A percentile compares a stretch with the other conserved stretches of the same genome.
Conservation (phyloP, 2,113 vertebrate genomes). For the Oceanodroma tethys region DNA sequence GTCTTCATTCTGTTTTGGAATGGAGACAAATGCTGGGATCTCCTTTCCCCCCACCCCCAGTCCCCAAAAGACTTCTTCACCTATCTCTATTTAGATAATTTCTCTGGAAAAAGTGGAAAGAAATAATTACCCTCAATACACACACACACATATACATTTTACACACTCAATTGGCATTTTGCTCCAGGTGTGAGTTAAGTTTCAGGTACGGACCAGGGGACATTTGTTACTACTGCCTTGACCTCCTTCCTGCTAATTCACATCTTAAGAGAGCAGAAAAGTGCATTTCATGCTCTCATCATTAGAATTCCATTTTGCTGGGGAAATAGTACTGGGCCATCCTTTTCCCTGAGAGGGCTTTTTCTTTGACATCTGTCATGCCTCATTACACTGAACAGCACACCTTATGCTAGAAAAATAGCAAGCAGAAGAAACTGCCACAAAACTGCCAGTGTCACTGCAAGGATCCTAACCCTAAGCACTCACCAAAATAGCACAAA, state of each 20-base stretch:
- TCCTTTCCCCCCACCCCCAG: rapidly evolving
- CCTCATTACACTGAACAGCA: conserved; percentile 26
- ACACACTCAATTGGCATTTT: neutral
- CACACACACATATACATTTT: neutral
- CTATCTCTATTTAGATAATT: neutral
- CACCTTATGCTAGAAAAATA: conserved; percentile 19
- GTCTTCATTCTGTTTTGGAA: neutral
- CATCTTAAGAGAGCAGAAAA: neutral
- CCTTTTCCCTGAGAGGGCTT: neutral
- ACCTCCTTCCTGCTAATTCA: neutral
- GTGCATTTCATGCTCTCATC: neutral
- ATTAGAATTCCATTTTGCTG: conserved; percentile 36
- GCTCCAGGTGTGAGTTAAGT: neutral
- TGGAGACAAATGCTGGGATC: neutral
- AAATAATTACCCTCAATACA: neutral
- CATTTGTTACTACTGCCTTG: neutral
- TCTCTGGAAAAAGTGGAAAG: neutral
- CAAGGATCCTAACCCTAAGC: neutral
- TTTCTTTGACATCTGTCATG: neutral
- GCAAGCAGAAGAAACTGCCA: neutral
- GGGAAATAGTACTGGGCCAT: neutral
- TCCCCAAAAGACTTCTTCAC: neutral
- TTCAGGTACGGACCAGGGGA: neutral
- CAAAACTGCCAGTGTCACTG: conserved; percentile 6
- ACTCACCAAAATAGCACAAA: neutral